phyloP scores from a whole-genome alignment of 2,113 vertebrate species.

The Erpornis zantholeuca region DNA sequence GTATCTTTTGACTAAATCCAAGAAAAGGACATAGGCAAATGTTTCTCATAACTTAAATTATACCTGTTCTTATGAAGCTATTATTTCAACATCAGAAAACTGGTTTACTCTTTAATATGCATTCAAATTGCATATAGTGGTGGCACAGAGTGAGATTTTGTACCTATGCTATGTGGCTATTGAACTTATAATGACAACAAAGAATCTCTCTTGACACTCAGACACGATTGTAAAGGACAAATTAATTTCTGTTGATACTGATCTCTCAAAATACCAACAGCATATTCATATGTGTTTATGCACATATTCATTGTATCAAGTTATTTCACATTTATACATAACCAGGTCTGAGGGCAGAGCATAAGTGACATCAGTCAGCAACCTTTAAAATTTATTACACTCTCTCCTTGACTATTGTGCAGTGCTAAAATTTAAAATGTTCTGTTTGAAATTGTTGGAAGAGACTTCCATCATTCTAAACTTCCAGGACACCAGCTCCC shows the following conservation, averaged over 20 bases:
- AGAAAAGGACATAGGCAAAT: not conserved
- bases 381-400: not conserved
- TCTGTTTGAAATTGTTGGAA: not conserved
- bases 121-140: not conserved
- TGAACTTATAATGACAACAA: not conserved
- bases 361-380: not conserved
- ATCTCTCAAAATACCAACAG: not conserved
- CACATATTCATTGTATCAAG: not conserved
- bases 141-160: not conserved
- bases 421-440: not conserved
- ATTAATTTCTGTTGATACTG: not conserved
- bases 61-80: not conserved
- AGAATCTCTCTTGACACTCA: not conserved
- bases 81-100: not conserved
- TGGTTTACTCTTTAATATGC: not conserved
- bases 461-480: not conserved
- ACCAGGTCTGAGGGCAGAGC: not conserved
- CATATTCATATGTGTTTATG: not conserved
- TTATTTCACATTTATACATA: not conserved
- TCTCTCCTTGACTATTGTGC: not conserved
- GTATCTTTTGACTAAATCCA: not conserved
- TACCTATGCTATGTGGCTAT: not conserved
- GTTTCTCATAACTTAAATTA: not conserved
- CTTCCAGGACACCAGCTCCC: not conserved
- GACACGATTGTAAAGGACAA: not conserved